Evolutionary conservation across 1,140 invertebrate species (phyloP), one percentile per base, ranked within the genome.

Genomic region (Cephus cinctus): DNA sequence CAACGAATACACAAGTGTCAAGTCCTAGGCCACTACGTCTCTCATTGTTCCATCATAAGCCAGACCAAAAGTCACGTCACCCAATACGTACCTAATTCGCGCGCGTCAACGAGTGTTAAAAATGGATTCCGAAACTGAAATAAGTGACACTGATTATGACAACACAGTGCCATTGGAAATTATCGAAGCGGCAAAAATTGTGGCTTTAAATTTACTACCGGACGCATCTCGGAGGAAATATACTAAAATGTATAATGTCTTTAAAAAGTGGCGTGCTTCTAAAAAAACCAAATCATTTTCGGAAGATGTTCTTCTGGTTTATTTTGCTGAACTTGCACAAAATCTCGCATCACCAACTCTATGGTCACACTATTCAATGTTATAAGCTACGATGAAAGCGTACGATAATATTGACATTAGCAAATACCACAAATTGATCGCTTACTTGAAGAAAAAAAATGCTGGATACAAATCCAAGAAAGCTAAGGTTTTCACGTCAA

Each of bases 341-440:
- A 52, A 6, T 30, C 5, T 46, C n/a, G 36, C 31, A 40, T 23
- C 45, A 31, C 39, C 50, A 32, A 31, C 44, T 30, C 34, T 43
- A 9, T 52, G 43, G 44, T 19, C 15, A 9, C 4, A 22, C 32
- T 47, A 20, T 15, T 52, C 45, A 16, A 52, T 43, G 41, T 14
- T 52, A 4, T 31, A 38, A 39, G 34, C 31, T 9, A 43, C 20
- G 18, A 14, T 47, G 1, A 22, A 47, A 8, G 16, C 18, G 6
- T 36, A 47, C 18, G 18, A 52, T 31, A 25, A 35, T 9, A 47
- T 52, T 15, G 12, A 47, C 43, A 47, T 52, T n/a, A 15, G 12
- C 5, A 47, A 27, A 1, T 52, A 43, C 22, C 9, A 18, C 3
- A 32, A 43, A 39, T 25, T 43, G 18, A 30, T 31, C 20, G 14